Conservation (phyloP, 2,113 vertebrate species). For the Hucho hucho region DNA sequence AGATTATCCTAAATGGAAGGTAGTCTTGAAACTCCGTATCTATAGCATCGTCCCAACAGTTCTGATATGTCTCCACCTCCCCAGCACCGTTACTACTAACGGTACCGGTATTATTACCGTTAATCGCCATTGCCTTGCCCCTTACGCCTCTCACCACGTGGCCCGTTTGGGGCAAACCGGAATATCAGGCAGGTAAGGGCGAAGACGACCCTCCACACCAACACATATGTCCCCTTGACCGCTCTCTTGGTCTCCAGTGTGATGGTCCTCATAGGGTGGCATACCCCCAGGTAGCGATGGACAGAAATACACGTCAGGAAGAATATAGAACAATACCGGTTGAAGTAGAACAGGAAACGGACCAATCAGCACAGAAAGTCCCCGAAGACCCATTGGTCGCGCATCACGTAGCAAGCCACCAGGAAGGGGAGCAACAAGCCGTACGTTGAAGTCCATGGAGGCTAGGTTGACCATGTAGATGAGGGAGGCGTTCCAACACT, state of each 20-base stretch:
- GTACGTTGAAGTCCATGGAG: constrained; percentile 80
- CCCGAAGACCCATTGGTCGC: constrained; percentile 79
- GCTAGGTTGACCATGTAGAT: constrained; percentile 85
- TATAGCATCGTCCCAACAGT: constrained; percentile 82
- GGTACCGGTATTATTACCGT: constrained; percentile 1
- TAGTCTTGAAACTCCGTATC: constrained; percentile 78
- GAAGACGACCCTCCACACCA: constrained; percentile 80
- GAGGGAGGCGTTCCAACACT: constrained; percentile 81
- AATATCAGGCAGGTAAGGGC: constrained; percentile 79
- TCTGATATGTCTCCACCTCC: constrained; percentile 59
- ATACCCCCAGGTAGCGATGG: constrained; percentile 81
- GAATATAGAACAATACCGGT: constrained; percentile 84
- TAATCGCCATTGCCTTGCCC: constrained; percentile 18
- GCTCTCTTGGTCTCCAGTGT: constrained; percentile 76
- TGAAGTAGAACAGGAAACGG: constrained; percentile 83
- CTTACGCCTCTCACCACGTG: constrained; percentile 26
- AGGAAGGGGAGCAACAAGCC: constrained; percentile 82
- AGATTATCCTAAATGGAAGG: constrained; percentile 76
- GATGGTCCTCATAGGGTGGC: constrained; percentile 78
- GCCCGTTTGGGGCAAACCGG: constrained; percentile 77
- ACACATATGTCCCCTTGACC: constrained; percentile 74
- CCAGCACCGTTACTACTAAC: background rate
- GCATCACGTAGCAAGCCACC: constrained; percentile 76
- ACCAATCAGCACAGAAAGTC: constrained; percentile 85
- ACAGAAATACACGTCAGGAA: constrained; percentile 87